A percentile compares a stretch with the other conserved stretches of the same genome.
Evolutionary conservation across 2,888 invertebrate genomes (phyloP).

Genomic region (Cistogaster globosa): DNA sequence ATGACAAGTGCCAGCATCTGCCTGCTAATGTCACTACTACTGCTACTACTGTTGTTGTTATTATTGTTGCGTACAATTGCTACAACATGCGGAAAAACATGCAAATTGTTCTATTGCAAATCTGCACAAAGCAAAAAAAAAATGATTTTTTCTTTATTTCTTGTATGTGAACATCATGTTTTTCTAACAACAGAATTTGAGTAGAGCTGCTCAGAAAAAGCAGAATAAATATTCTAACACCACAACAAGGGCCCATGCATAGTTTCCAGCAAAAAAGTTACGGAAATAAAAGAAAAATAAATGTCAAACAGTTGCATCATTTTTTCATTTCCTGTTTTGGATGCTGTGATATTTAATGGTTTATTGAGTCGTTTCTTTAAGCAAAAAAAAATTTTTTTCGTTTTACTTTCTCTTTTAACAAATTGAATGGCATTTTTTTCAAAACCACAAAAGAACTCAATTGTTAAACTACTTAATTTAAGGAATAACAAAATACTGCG

Average conservation of each 20-base stretch:
- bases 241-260: constrained; percentile 4
- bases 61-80: constrained; percentile 38
- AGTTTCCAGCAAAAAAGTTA: not conserved
- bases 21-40: constrained; percentile 14
- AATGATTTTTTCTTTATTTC: not conserved
- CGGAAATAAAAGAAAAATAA: constrained; percentile 1
- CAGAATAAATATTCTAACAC: constrained; percentile 1
- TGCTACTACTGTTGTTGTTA: not conserved
- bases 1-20: constrained; percentile 24
- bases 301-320: constrained; percentile 7
- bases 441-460: constrained; percentile 9
- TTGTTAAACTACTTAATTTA: not conserved
- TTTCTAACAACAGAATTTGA: not conserved
- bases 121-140: constrained; percentile 3
- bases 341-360: constrained; percentile 28
- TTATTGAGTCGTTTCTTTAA: constrained; percentile 4
- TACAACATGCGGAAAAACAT: constrained; percentile 47
- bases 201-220: not conserved
- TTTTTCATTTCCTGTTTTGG: constrained; percentile 40
- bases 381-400: not conserved
- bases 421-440: constrained; percentile 2
- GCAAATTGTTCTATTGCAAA: constrained; percentile 50
- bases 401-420: not conserved
- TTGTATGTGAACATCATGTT: not conserved
- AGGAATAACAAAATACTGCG: no score